Evolutionary conservation across 2,888 invertebrate genomes (phyloP).

Genomic region (Chymomyza fuscimana): DNA sequence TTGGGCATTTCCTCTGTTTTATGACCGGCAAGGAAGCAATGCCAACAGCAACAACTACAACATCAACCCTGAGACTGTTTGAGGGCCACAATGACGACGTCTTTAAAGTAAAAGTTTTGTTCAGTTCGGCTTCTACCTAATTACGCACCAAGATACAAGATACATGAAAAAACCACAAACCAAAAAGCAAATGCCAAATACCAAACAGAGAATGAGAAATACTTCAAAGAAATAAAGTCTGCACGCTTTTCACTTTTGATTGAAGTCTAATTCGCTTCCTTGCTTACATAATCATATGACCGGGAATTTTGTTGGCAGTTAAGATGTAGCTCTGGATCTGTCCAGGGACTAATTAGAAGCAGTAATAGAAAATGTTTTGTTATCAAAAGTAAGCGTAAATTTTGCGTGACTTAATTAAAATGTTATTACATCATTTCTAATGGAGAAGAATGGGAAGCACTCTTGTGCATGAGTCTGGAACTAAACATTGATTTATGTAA

Average conservation of each 20-base stretch:
- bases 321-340: no score
- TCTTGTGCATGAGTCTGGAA: conserved; percentile 57
- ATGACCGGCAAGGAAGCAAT: conserved; percentile 13
- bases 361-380: conserved; percentile 46
- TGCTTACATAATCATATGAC: conserved; percentile 57
- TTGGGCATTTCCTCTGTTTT: conserved; percentile 44
- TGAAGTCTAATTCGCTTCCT: conserved; percentile 36
- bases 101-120: conserved; percentile 36
- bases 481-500: conserved; percentile 43
- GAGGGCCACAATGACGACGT: conserved; percentile 5
- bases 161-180: not conserved
- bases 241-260: conserved; percentile 3
- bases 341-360: conserved; percentile 50
- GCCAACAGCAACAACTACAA: not conserved
- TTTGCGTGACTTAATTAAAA: conserved; percentile 72
- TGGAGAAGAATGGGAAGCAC: conserved; percentile 33
- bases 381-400: conserved; percentile 56
- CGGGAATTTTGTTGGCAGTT: conserved; percentile 11
- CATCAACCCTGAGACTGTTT: conserved; percentile 1
- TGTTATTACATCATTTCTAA: conserved; percentile 64
- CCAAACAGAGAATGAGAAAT: not conserved
- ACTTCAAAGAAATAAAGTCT: not conserved
- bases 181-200: not conserved
- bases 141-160: conserved; percentile 50
- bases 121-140: conserved; percentile 17